Evolutionary conservation across 2,113 vertebrate genomes (phyloP), one percentile per base, ranked within the genome.

Genomic region (Vimba vimba): DNA sequence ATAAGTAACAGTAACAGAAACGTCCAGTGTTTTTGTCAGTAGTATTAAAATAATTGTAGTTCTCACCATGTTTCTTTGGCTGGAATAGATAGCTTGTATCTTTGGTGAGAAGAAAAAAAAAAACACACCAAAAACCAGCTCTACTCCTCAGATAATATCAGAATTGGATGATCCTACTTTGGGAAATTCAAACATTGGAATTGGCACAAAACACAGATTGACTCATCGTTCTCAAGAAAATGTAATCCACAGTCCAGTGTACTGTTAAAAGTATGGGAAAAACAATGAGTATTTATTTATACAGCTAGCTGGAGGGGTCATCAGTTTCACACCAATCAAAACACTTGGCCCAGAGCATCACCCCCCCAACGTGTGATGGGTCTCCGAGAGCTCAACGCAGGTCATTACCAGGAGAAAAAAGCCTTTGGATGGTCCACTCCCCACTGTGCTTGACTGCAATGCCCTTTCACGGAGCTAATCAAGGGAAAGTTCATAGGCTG

Each of bases 401-500:
- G 62, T 86, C 76, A 62, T 77, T 88, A 78, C 62, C 77, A 81
- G 69, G 25, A 52, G 33, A 76, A 69, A 78, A 57, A 79, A 62
- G 36, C 60, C n/a, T 57, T 3, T 75, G 62, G 59, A 57, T 45
- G n/a, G 50, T n/a, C 76, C 74, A 60, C 68, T 47, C 73, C 71
- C 55, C 80, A 79, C 77, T 55, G 69, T 47, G 73, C 59, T 69
- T 60, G 84, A 83, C 79, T 84, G 86, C 78, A 62, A 23, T 85
- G 85, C 43, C 83, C 85, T 90, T 89, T 91, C 55, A 69, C 74
- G 33, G 36, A 85, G 86, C 43, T 88, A 87, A 87, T 88, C 75
- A 87, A 88, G 86, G 80, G 69, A 79, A 87, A 89, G 87, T 87
- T 88, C 84, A 87, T 64, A 62, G 30, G 71, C 83, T 84, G 76